Conservation (phyloP, 2,888 invertebrate genomes). For the Pristionchus exspectatus region DNA sequence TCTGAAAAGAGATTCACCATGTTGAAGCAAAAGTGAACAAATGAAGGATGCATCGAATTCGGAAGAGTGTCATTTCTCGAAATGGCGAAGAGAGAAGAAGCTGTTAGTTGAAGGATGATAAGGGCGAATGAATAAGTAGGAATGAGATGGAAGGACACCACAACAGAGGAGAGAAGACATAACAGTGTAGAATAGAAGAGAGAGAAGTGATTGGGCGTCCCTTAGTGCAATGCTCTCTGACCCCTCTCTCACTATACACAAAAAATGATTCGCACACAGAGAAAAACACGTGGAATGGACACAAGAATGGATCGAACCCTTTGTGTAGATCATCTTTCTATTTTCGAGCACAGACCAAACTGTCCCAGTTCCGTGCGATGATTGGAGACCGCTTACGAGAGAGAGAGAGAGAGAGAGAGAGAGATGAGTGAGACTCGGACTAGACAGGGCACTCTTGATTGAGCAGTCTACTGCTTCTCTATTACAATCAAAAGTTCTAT, state of each 20-base stretch:
- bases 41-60: neutral
- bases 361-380: neutral
- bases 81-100: neutral
- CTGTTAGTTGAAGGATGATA: neutral
- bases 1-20: neutral
- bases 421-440: neutral
- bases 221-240: neutral
- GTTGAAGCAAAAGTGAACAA: neutral
- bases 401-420: neutral
- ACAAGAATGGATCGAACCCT: neutral
- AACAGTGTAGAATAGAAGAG: neutral
- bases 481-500: neutral
- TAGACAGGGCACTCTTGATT: slow-evolving; percentile 7
- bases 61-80: neutral
- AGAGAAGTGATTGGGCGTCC: neutral
- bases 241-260: neutral
- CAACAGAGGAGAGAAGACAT: neutral
- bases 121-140: neutral
- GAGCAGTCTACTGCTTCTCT: slow-evolving; percentile 1
- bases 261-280: neutral
- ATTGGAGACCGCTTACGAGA: neutral
- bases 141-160: neutral
- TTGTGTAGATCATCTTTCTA: slow-evolving; percentile 1
- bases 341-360: neutral
- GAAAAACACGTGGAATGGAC: neutral